These are phyloP conservation scores for Pogonocichla stellata DNA, from an alignment of 2,113 vertebrate genomes.

Conservation along the genomic window DNA sequence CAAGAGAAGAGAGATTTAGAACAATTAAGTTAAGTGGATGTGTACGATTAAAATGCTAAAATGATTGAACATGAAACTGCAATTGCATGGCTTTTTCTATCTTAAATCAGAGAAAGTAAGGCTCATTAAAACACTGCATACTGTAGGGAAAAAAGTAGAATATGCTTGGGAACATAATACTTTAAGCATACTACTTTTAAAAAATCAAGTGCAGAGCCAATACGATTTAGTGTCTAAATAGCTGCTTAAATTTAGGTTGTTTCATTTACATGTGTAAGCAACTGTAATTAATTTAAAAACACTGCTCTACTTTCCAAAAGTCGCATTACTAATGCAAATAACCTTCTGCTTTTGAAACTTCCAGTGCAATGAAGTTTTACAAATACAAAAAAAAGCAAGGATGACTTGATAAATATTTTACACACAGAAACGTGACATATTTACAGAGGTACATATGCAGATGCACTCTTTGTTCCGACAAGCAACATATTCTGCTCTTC, in stretches of 20 bases:
- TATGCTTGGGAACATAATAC: neutral
- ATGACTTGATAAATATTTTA: conserved; percentile 28
- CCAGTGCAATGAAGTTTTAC: conserved; percentile 1
- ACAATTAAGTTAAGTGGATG: neutral
- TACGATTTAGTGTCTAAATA: neutral
- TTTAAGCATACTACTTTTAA: neutral
- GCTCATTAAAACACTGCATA: neutral
- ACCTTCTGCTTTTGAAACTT: conserved; percentile 18
- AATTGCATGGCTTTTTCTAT: neutral
- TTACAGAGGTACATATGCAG: neutral
- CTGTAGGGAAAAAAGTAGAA: neutral
- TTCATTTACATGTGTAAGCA: conserved; percentile 53
- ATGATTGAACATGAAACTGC: neutral
- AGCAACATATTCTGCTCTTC: neutral
- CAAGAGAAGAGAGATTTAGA: neutral
- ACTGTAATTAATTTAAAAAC: conserved; percentile 55
- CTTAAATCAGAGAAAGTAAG: neutral
- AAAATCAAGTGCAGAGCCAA: conserved; percentile 13
- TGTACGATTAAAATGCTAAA: neutral
- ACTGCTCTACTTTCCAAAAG: conserved; percentile 43
- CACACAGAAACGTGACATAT: neutral
- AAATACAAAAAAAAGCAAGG: neutral
- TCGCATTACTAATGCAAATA: conserved; percentile 42
- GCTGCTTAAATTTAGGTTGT: conserved; percentile 28
- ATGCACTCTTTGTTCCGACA: neutral